These are phyloP conservation scores for Anastatus disparis DNA, from an alignment of 1,140 invertebrate genomes.

Conservation along the genomic window DNA sequence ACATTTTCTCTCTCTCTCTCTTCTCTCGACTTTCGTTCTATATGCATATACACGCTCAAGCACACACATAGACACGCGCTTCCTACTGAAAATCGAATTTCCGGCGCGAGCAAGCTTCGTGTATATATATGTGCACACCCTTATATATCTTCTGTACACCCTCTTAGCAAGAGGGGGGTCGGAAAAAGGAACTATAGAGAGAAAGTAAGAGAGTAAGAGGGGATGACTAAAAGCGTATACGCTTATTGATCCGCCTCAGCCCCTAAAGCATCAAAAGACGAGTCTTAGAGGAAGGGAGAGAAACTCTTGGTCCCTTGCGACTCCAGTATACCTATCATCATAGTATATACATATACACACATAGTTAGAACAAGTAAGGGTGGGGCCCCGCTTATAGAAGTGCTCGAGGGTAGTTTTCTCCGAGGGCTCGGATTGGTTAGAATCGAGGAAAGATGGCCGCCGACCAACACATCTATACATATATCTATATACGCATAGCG, in stretches of 20 bases:
- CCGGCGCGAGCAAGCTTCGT: not conserved
- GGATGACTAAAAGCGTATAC: not conserved
- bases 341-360: not conserved
- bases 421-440: constrained; percentile 55
- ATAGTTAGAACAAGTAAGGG: not conserved
- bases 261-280: not conserved
- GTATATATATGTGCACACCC: too few relatives aligned
- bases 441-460: constrained; percentile 59
- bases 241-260: constrained; percentile 46
- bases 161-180: not conserved
- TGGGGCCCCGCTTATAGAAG: constrained; percentile 39
- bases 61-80: too few relatives aligned
- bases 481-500: not conserved
- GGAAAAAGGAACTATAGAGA: not conserved
- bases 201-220: constrained; percentile 2
- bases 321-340: too few relatives aligned
- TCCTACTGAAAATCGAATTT: constrained; percentile 38
- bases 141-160: too few relatives aligned
- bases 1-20: constrained; percentile 4
- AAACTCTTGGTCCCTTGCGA: constrained; percentile 22
- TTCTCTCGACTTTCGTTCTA: too few relatives aligned
- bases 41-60: not conserved
- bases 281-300: constrained; percentile 1
- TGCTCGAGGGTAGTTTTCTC: constrained; percentile 56
- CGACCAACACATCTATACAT: constrained; percentile 26